phyloP scores from a whole-genome alignment of 1,140 invertebrate species.

The Oncopeltus fasciatus region DNA sequence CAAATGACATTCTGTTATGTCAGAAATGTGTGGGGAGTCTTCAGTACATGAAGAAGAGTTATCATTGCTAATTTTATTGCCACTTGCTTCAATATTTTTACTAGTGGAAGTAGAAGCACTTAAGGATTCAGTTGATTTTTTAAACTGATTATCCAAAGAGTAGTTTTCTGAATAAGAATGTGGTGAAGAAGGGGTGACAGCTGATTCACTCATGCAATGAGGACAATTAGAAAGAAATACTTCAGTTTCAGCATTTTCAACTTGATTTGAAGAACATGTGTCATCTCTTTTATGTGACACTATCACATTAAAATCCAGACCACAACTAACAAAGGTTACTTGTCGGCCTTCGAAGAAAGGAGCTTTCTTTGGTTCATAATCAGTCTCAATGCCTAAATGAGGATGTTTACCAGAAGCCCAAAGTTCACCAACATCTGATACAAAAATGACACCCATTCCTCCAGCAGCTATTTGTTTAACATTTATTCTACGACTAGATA shows the following conservation, averaged over 20 bases:
- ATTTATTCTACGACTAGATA: slow-evolving; percentile 42
- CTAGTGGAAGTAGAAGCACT: slow-evolving; percentile 34
- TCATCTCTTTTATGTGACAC: slow-evolving; percentile 43
- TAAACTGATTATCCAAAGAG: slow-evolving; percentile 29
- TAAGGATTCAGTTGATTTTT: slow-evolving; percentile 37
- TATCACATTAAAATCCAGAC: slow-evolving; percentile 49
- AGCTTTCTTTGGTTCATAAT: slow-evolving; percentile 42
- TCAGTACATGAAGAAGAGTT: slow-evolving; percentile 23
- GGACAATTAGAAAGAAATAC: slow-evolving; percentile 48
- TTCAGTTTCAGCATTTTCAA: slow-evolving; percentile 37
- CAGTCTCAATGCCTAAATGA: slow-evolving; percentile 46
- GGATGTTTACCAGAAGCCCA: slow-evolving; percentile 59
- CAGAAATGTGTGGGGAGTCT: background rate
- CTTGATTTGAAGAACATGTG: slow-evolving; percentile 34
- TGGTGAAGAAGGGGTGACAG: slow-evolving; percentile 29
- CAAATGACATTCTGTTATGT: slow-evolving; percentile 16
- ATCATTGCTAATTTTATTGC: slow-evolving; percentile 23
- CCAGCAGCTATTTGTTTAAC: slow-evolving; percentile 32
- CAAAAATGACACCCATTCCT: slow-evolving; percentile 38
- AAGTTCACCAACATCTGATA: slow-evolving; percentile 50
- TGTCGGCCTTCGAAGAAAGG: slow-evolving; percentile 49
- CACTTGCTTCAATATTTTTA: slow-evolving; percentile 29
- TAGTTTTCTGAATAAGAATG: slow-evolving; percentile 35
- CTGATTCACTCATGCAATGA: slow-evolving; percentile 28
- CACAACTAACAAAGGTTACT: slow-evolving; percentile 41